phyloP scores from a whole-genome alignment of 2,888 invertebrate species.

The Melitaea athalia region DNA sequence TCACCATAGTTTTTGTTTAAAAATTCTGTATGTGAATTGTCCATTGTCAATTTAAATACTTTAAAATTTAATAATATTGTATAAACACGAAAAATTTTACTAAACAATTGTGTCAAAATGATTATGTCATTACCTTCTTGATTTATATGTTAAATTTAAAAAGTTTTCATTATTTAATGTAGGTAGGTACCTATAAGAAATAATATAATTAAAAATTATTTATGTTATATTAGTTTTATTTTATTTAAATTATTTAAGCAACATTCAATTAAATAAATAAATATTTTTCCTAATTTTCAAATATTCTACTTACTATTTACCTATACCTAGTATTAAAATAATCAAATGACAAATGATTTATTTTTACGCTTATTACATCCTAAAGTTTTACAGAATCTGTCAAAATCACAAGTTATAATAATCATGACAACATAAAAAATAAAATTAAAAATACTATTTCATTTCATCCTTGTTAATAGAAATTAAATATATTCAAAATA shows the following conservation, averaged over 20 bases:
- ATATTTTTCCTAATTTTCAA: too few relatives aligned
- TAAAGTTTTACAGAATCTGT: not conserved
- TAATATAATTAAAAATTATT: not conserved
- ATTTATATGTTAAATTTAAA: not conserved
- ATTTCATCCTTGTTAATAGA: not conserved
- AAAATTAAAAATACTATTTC: not conserved
- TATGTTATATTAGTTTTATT: not conserved
- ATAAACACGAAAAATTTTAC: not conserved
- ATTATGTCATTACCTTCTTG: not conserved
- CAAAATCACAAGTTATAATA: not conserved
- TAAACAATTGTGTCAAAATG: not conserved
- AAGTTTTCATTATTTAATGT: not conserved
- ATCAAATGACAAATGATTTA: too few relatives aligned
- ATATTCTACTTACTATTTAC: too few relatives aligned
- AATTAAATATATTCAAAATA: not conserved
- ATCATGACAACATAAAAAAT: not conserved
- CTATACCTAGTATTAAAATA: too few relatives aligned
- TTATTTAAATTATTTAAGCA: not conserved
- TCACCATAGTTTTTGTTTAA: conserved; percentile 43
- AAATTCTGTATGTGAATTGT: not conserved
- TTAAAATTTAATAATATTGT: not conserved
- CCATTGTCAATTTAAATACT: not conserved
- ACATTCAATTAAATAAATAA: too few relatives aligned
- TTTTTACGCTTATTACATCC: too few relatives aligned
- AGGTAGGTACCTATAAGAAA: too few relatives aligned